These are phyloP conservation scores for Trididemnum nubilum DNA, from an alignment of 23 tunicate genomes.

Conservation along the genomic window DNA sequence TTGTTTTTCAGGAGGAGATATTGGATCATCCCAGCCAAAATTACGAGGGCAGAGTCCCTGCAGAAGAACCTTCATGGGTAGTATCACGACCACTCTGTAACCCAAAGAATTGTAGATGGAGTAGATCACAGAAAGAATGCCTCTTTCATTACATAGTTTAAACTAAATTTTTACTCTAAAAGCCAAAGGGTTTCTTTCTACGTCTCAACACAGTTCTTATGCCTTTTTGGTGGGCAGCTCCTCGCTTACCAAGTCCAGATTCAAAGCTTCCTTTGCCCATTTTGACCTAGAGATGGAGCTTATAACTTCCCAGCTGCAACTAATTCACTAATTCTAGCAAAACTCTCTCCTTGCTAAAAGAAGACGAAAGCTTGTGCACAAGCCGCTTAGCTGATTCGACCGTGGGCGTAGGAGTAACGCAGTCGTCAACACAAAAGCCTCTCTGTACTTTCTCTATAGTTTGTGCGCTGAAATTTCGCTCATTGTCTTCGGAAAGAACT, in stretches of 20 bases:
- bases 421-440: too few species aligned
- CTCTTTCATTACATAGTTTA: neutral
- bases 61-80: conserved; percentile 33
- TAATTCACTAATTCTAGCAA: conserved; percentile 7
- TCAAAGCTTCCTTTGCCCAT: conserved; percentile 9
- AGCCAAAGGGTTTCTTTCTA: conserved; percentile 27
- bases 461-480: too few species aligned
- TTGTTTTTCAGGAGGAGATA: neutral
- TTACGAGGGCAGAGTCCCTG: conserved; percentile 14
- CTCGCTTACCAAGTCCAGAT: conserved; percentile 12
- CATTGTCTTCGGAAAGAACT: too few species aligned
- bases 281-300: conserved; percentile 27
- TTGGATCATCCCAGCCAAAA: conserved; percentile 39
- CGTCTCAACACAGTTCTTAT: conserved; percentile 40
- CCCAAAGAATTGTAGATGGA: conserved; percentile 39
- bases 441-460: too few species aligned
- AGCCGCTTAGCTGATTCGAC: too few species aligned
- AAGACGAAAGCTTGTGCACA: neutral
- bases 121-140: conserved; percentile 18
- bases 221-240: conserved; percentile 34
- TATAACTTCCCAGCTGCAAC: conserved; percentile 32
- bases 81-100: conserved; percentile 32
- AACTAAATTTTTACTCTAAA: neutral
- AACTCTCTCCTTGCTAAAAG: conserved; percentile 34
- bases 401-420: too few species aligned